These are phyloP conservation scores for Vimba vimba DNA, from an alignment of 2,113 vertebrate species.

Conservation along the genomic window DNA sequence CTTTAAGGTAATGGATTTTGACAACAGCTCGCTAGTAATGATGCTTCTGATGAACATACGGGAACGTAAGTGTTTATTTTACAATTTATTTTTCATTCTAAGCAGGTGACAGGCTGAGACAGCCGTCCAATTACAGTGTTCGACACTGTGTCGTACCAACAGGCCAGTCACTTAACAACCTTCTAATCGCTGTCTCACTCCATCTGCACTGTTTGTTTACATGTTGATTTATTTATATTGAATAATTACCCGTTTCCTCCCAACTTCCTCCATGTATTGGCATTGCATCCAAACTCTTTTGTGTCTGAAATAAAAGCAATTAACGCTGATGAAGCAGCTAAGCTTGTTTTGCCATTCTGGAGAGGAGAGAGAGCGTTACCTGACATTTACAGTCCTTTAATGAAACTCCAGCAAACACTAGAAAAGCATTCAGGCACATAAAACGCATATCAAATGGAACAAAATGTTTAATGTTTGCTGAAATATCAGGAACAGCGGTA, in stretches of 20 bases:
- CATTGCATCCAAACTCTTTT: slow-evolving; percentile 31
- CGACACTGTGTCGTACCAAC: slow-evolving; percentile 17
- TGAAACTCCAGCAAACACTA: neutral
- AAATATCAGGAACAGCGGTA: neutral
- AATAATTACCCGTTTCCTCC: slow-evolving; percentile 30
- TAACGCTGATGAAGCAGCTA: slow-evolving; percentile 20
- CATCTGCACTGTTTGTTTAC: slow-evolving; percentile 11
- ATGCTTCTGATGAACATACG: neutral
- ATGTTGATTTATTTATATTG: slow-evolving; percentile 40
- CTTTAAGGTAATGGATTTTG: slow-evolving; percentile 5
- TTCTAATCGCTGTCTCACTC: slow-evolving; percentile 22
- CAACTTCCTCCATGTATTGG: neutral
- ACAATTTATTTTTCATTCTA: neutral
- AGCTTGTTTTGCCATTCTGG: slow-evolving; percentile 5
- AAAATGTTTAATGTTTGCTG: neutral
- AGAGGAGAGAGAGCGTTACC: neutral
- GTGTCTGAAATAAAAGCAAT: slow-evolving; percentile 34
- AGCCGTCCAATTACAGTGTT: neutral
- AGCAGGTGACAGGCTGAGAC: neutral
- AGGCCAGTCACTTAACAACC: slow-evolving; percentile 3
- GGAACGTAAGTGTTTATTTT: slow-evolving; percentile 1
- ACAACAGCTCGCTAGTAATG: neutral
- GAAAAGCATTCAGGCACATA: neutral
- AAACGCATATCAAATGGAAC: neutral
- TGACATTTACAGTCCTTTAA: slow-evolving; percentile 12